These are phyloP conservation scores for Oscheius myriophilus DNA, from an alignment of 2,888 invertebrate species.

Conservation along the genomic window DNA sequence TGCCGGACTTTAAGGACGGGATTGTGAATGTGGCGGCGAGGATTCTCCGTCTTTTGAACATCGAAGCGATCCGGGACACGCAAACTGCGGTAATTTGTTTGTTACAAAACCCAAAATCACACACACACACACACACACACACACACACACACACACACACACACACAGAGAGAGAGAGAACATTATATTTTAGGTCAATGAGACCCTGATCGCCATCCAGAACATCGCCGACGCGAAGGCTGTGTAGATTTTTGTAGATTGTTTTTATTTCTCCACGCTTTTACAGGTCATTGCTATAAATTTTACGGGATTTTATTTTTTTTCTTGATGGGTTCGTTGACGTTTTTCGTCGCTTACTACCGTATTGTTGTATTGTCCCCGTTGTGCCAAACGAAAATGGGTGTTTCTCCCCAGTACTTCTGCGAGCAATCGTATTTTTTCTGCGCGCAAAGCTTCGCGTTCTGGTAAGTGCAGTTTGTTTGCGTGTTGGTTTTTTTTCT, in stretches of 20 bases:
- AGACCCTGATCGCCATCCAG: conserved; percentile 91
- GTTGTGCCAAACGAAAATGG: too few species aligned
- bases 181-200: conserved; percentile 79
- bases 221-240: conserved; percentile 82
- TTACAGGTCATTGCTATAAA: background rate
- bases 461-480: too few species aligned
- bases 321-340: conserved; percentile 8
- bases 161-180: too few species aligned
- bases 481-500: too few species aligned
- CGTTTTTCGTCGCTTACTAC: too few species aligned
- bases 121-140: too few species aligned
- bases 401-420: too few species aligned
- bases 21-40: conserved; percentile 77
- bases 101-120: too few species aligned
- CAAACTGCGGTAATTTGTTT: conserved; percentile 81
- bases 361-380: too few species aligned
- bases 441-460: too few species aligned
- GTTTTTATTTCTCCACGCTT: conserved; percentile 25
- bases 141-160: too few species aligned
- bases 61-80: conserved; percentile 84
- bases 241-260: conserved; percentile 29
- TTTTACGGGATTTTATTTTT: conserved; percentile 8
- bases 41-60: conserved; percentile 82
- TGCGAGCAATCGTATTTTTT: too few species aligned
- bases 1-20: conserved; percentile 40